A percentile compares a stretch with the other conserved stretches of the same genome.
These are phyloP conservation scores for Ceratina calcarata DNA, from an alignment of 1,140 invertebrate species.

Conservation along the genomic window DNA sequence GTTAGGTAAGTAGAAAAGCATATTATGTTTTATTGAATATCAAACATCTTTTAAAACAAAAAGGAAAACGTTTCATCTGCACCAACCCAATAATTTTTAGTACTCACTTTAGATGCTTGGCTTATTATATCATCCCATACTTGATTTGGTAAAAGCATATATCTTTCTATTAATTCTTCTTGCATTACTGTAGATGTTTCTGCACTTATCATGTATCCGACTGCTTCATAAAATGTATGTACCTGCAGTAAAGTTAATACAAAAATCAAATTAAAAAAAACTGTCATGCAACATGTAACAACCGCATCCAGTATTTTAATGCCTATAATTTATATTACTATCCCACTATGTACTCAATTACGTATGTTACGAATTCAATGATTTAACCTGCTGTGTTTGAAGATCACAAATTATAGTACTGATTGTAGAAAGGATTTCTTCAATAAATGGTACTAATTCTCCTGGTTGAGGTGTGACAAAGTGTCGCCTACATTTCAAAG, in stretches of 20 bases:
- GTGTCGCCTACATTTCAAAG: slow-evolving; percentile 98
- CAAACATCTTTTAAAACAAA: neutral
- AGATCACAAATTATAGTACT: slow-evolving; percentile 99
- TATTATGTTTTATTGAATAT: neutral
- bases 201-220: slow-evolving; percentile 99
- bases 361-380: neutral
- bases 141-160: slow-evolving; percentile 98
- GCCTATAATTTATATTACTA: neutral
- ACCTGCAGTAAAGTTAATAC: slow-evolving; percentile 83
- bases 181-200: slow-evolving; percentile 94
- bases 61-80: neutral
- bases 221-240: slow-evolving; percentile 99
- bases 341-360: neutral
- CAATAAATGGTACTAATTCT: slow-evolving; percentile 98
- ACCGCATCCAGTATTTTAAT: neutral
- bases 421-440: slow-evolving; percentile 98
- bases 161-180: slow-evolving; percentile 97
- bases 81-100: neutral
- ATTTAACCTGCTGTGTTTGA: slow-evolving; percentile 93
- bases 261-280: neutral
- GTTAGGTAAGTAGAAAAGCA: neutral
- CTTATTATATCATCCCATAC: slow-evolving; percentile 99
- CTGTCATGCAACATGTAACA: neutral
- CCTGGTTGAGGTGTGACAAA: slow-evolving; percentile 98
- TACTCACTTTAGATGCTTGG: slow-evolving; percentile 90